Conservation (phyloP, 2,797 vertebrate genomes). For the Manis javanica region DNA sequence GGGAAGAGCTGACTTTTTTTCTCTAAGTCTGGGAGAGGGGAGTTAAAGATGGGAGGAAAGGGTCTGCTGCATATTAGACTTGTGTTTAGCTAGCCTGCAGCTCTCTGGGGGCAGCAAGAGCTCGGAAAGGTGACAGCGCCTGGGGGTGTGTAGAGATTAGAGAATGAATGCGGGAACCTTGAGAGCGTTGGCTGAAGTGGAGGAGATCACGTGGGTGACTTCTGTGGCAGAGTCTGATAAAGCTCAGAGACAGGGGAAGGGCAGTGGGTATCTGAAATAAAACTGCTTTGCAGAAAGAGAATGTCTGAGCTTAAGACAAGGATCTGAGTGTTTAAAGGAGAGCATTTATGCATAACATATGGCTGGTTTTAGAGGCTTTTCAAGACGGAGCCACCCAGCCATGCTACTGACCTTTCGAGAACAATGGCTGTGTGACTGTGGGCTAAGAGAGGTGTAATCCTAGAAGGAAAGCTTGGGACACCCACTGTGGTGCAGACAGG, state of each 20-base stretch:
- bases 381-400: neutral
- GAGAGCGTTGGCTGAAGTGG: neutral
- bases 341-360: neutral
- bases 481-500: neutral
- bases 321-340: neutral
- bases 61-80: neutral
- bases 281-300: slow-evolving; percentile 23
- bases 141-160: neutral
- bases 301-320: neutral
- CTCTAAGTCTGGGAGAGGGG: neutral
- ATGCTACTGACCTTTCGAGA: neutral
- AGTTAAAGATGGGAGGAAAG: neutral
- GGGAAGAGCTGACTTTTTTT: neutral
- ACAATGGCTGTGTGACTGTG: neutral
- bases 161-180: neutral
- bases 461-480: neutral
- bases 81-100: neutral
- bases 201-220: neutral
- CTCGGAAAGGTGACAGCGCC: neutral
- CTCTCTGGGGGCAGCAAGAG: neutral
- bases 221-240: neutral
- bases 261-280: neutral
- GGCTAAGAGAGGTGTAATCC: neutral
- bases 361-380: slow-evolving; percentile 23
- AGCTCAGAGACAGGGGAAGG: neutral